phyloP scores from a whole-genome alignment of 2,113 vertebrate genomes.

The Phainopepla nitens region DNA sequence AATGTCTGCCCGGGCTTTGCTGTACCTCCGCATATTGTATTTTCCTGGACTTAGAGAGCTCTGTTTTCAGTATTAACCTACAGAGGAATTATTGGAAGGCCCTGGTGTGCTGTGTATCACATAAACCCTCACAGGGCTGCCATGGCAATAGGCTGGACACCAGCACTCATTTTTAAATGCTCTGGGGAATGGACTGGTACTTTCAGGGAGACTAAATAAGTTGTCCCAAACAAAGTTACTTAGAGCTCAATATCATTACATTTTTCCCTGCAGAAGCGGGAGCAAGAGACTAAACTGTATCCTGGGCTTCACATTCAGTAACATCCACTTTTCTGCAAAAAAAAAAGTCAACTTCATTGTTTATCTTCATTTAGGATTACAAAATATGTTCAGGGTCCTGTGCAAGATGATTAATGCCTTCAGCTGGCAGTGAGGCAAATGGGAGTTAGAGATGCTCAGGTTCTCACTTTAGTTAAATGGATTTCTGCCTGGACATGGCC shows the following conservation, averaged over 20 bases:
- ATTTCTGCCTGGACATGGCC: not conserved
- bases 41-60: not conserved
- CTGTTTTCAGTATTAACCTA: not conserved
- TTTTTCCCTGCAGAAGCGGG: not conserved
- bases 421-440: not conserved
- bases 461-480: not conserved
- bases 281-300: not conserved
- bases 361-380: not conserved
- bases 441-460: not conserved
- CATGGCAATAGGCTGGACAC: not conserved
- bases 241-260: not conserved
- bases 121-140: not conserved
- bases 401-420: not conserved
- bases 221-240: not conserved
- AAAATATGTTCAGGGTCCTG: not conserved
- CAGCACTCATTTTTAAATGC: not conserved
- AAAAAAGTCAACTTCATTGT: not conserved
- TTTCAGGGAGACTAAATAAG: not conserved
- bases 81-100: not conserved
- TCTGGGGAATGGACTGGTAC: not conserved
- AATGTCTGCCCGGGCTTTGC: not conserved
- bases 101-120: not conserved
- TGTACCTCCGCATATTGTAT: not conserved
- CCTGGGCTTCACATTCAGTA: not conserved
- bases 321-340: not conserved